Base-by-base conservation (phyloP, 2,797 vertebrate genomes). In the Tokudaia tokunoshimensis region DNA sequence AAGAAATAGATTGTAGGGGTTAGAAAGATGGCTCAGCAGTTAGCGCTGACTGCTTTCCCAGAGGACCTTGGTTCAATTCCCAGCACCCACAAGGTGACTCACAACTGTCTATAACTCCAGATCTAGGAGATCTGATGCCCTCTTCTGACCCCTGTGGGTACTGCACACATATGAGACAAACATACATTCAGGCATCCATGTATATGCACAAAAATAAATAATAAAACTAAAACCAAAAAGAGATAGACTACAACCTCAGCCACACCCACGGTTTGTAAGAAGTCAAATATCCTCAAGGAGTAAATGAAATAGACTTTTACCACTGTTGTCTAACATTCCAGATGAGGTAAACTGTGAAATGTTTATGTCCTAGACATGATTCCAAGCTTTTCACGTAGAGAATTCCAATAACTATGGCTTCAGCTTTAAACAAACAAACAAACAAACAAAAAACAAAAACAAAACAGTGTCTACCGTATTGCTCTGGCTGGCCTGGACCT, bases 321-420 rank as follows among this genome's bases (percentile, higher is more conserved):
- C 79, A 29, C 79, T 94, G 95, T 29, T n/a, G 52, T 88, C 76
- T 61, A 95, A 91, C 47, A 93, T 83, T 89, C 85, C 82, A 94
- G 26, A 47, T 94, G 29, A 96, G 88, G 72, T 87, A 13, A 93
- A 94, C 61, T 87, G 75, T 24, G 31, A 52, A 92, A 91, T 67
- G 79, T 84, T 95, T 87, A 90, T 41, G 84, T 11, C 52, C 83
- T 82, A 57, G 20, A 57, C 88, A 47, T 10, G 31, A 52, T 95
- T 91, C 94, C 59, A 92, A 93, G 24, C 63, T 57, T 76, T 98
- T 94, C 92, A 89, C 74, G 29, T n/a, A 96, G 9, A 94, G 44
- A 93, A 84, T 94, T 72, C 31, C 22, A 92, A 55, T 55, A 20
- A 57, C 41, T 78, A 50, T 59, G 92, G 89, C 78, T 86, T 95